These are phyloP conservation scores for Tigriopus japonicus DNA, from an alignment of 1,140 invertebrate species.

Conservation along the genomic window DNA sequence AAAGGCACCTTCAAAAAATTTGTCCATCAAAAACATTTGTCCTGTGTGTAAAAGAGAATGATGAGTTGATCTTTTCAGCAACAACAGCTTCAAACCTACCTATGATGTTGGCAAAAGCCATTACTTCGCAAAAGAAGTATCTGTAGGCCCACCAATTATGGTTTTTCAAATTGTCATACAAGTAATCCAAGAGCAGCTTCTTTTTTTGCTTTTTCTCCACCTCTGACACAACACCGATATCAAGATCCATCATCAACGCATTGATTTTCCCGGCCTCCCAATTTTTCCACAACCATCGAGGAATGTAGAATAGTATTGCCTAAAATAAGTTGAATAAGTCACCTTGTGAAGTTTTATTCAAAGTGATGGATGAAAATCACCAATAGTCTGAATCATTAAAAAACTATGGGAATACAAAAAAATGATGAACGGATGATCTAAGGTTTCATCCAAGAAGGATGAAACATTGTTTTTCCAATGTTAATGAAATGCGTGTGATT, in stretches of 20 bases:
- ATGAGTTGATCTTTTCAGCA: not conserved
- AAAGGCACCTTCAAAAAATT: conserved; percentile 88
- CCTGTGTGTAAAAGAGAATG: conserved; percentile 56
- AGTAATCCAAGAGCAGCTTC: conserved; percentile 79
- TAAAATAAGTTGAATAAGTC: conserved; percentile 32
- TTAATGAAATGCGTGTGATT: too few species aligned
- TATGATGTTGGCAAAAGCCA: conserved; percentile 72
- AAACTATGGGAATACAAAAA: too few species aligned
- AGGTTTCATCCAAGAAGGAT: too few species aligned
- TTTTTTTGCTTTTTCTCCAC: conserved; percentile 89
- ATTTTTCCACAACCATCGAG: conserved; percentile 86
- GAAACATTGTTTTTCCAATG: too few species aligned
- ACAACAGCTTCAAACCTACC: conserved; percentile 36
- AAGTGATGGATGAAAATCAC: too few species aligned
- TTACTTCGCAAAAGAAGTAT: conserved; percentile 78
- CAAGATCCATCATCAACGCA: conserved; percentile 72
- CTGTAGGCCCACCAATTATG: conserved; percentile 93
- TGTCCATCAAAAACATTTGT: conserved; percentile 93
- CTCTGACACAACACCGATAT: conserved; percentile 39
- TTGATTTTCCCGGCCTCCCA: conserved; percentile 91
- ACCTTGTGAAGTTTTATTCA: too few species aligned
- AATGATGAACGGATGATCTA: too few species aligned
- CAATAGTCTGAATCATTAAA: too few species aligned
- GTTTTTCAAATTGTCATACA: conserved; percentile 72
- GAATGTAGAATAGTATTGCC: conserved; percentile 89